Base-by-base conservation (phyloP, 2,888 invertebrate genomes). In the Ochropleura plecta region DNA sequence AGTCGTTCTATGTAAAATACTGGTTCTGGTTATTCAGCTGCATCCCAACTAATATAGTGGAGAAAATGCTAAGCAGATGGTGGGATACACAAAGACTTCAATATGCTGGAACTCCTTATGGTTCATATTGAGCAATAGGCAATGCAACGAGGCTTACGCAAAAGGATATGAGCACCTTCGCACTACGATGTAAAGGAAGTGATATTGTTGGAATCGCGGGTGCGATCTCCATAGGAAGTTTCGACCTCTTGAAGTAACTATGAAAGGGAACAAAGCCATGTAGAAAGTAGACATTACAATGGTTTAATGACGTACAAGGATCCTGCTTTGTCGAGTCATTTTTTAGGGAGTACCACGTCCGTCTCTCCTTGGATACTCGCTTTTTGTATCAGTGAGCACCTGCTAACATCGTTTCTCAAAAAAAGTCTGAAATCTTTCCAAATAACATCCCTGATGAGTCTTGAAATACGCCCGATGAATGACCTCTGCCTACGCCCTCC, bases 101-200 rank as follows among this genome's bases (percentile, higher is more conserved):
- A 30, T 30, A 30, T 30, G 14, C 49, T 49, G 16, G 16, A 6
- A 18, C 48, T 62, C 48, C 20, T 75, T 64, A 53, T 40, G 12
- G 64, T n/a, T 30, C 12, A 42, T 64, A 73, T 73, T 65, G 30
- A 65, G 51, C 49, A 74, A 73, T 46, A 49, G 18, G 51, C 57
- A 57, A 67, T 18, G 10, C 40, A 30, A 64, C 46, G 46, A 67
- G 59, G 7, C 9, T 79, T 63, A 66, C 42, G 30, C 57, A 76
- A 81, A 65, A 42, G 7, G 83, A 82, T 79, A 70, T 78, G 49
- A 64, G 55, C 62, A 76, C 53, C 79, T 65, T 46, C 65, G 57
- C 20, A 63, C 30, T 63, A 9, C 18, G 53, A 64, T 62, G 67
- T 48, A 68, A 42, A 49, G 83, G 82, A 78, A 65, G 20, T 30